Evolutionary conservation across 2,888 invertebrate species (phyloP), one percentile per base, ranked within the genome.

Genomic region (Heliothis peltigera): DNA sequence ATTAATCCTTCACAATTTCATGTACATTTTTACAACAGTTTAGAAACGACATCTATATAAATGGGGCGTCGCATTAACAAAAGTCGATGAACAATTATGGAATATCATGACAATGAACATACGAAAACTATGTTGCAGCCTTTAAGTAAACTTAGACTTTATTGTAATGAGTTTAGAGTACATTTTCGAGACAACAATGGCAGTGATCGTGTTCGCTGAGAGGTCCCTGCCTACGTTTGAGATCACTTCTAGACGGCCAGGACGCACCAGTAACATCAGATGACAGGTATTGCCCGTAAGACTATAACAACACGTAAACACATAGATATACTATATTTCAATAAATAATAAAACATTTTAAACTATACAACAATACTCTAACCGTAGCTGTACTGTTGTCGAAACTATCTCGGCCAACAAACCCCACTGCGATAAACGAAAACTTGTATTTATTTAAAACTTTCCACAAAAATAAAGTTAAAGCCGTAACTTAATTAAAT

Each of bases 171-270:
- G 57, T 73, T 79, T 84, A 83, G 77, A 77, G 79, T 78, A 81
- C 77, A 82, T 84, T 87, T 85, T 87, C 84, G 85, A 87, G 84
- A 88, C 84, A 82, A 77, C 77, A 84, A 83, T 88, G 91, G 91
- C 91, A 92, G 91, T 91, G 89, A 84, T 83, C 69, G 69, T 75
- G 72, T 85, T 76, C 85, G 81, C 81, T 73, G 64, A 53, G 66
- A 70, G 78, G 83, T 84, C 84, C 77, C 73, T 67, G 79, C 86
- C 89, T 81, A 72, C 79, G 81, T 86, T 90, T 93, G 94, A 94
- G 94, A 94, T 94, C 94, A 90, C 93, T 91, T 90, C 92, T 86
- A 84, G 85, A 87, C 85, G 85, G 89, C 85, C 77, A 80, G 83
- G 84, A 84, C 84, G 79, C 84, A 81, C 84, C 75, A 60, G 64